phyloP scores from a whole-genome alignment of 1,140 invertebrate species.

The Drosophila mauritiana region DNA sequence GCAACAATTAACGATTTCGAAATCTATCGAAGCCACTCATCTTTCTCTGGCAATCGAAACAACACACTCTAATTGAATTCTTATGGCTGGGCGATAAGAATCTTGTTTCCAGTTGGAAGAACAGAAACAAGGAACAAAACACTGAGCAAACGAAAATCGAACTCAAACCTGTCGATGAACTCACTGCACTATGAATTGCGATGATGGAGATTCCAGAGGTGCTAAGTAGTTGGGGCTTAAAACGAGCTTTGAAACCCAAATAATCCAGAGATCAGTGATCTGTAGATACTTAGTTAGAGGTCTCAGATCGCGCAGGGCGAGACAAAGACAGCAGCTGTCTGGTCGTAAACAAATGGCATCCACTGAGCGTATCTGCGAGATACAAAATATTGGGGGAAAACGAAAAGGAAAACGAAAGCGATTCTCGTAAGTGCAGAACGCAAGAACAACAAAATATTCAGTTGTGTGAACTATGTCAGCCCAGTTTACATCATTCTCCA shows the following conservation, averaged over 20 bases:
- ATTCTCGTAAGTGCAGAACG: slow-evolving; percentile 43
- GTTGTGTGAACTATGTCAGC: slow-evolving; percentile 50
- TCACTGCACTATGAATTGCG: slow-evolving; percentile 53
- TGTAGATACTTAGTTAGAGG: slow-evolving; percentile 6
- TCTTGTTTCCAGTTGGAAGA: slow-evolving; percentile 21
- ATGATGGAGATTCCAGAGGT: slow-evolving; percentile 27
- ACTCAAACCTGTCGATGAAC: slow-evolving; percentile 62
- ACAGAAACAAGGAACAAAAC: slow-evolving; percentile 2
- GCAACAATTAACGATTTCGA: slow-evolving; percentile 19
- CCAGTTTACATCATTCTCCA: slow-evolving; percentile 49
- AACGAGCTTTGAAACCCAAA: slow-evolving; percentile 4
- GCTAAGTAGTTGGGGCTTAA: slow-evolving; percentile 53
- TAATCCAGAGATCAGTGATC: slow-evolving; percentile 21
- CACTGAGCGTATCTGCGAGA: slow-evolving; percentile 36
- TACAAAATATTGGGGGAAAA: slow-evolving; percentile 20
- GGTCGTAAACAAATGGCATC: slow-evolving; percentile 45
- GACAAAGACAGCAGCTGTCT: slow-evolving; percentile 49
- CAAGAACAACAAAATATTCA: slow-evolving; percentile 31
- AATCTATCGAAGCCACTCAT: slow-evolving; percentile 11
- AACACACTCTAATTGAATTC: slow-evolving; percentile 71
- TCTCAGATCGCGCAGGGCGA: neutral
- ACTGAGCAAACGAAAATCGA: slow-evolving; percentile 33
- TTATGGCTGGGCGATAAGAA: slow-evolving; percentile 70
- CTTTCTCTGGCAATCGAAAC: slow-evolving; percentile 22
- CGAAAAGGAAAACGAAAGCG: slow-evolving; percentile 48